Evolutionary conservation across 2,113 vertebrate genomes (phyloP).

Genomic region (Uropsilus gracilis): DNA sequence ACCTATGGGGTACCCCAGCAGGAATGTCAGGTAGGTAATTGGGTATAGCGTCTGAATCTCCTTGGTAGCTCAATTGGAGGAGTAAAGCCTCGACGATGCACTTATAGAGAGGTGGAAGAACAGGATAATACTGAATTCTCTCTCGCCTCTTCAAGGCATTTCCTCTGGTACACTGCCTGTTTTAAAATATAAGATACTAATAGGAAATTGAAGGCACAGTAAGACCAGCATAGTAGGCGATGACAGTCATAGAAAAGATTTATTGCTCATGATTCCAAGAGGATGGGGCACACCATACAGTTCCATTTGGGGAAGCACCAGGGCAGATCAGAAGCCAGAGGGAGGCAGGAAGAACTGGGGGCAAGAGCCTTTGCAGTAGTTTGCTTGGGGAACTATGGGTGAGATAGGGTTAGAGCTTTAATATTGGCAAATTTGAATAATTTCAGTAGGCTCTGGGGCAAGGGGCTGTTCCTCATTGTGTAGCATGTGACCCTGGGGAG

Average conservation of each 20-base stretch:
- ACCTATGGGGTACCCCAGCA: not conserved
- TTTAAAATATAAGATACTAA: not conserved
- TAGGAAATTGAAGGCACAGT: not conserved
- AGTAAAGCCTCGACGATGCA: not conserved
- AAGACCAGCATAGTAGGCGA: not conserved
- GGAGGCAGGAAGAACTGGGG: not conserved
- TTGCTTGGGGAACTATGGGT: not conserved
- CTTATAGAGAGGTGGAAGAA: not conserved
- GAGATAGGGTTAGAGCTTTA: not conserved
- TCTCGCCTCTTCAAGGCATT: not conserved
- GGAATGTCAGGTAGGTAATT: not conserved
- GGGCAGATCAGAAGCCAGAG: not conserved
- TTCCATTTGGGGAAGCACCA: not conserved
- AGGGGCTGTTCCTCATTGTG: not conserved
- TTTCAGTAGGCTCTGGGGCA: not conserved
- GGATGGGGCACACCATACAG: fast-evolving
- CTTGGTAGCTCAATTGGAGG: not conserved
- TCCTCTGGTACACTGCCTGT: not conserved
- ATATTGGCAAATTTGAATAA: too few species aligned
- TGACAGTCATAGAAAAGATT: not conserved
- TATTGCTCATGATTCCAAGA: not conserved
- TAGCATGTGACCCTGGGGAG: too few species aligned
- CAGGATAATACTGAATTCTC: not conserved
- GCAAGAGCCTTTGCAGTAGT: not conserved
- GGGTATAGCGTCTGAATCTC: not conserved